These are phyloP conservation scores for Phyllotis vaccarum DNA, from an alignment of 2,797 vertebrate genomes.

Conservation along the genomic window DNA sequence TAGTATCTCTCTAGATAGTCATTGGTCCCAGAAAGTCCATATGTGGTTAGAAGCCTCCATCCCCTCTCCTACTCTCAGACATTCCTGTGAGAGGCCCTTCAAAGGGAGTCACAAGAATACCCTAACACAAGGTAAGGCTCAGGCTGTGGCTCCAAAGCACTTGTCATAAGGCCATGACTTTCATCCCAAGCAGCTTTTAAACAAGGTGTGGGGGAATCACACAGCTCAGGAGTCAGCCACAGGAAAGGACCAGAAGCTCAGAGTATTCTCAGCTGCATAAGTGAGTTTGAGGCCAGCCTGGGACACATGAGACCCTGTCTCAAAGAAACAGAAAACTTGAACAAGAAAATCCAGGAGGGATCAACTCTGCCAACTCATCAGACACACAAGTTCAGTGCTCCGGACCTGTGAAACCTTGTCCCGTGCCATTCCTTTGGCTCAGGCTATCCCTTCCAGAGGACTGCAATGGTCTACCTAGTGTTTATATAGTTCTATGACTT, in stretches of 20 bases:
- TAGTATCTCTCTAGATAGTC: not conserved
- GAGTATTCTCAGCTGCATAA: not conserved
- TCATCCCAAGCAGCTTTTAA: not conserved
- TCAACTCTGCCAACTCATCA: not conserved
- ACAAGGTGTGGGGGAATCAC: not conserved
- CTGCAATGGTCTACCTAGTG: not conserved
- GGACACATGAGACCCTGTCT: not conserved
- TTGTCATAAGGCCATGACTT: not conserved
- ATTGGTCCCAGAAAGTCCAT: constrained; percentile 14
- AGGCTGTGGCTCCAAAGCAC: not conserved
- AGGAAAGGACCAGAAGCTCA: not conserved
- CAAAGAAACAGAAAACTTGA: not conserved
- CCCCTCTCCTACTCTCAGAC: not conserved
- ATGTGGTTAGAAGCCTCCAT: not conserved
- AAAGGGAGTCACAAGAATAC: not conserved
- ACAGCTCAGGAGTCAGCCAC: not conserved
- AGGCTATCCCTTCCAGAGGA: not conserved
- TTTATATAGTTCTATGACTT: not conserved
- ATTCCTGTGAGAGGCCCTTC: not conserved
- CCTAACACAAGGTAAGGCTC: not conserved
- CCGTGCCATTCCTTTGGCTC: not conserved
- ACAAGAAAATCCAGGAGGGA: not conserved
- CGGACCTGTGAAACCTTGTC: not conserved
- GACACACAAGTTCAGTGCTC: not conserved
- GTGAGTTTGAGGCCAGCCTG: not conserved